Percentiles rank a stretch among this genome's conserved stretches.
Evolutionary conservation across 1,140 invertebrate species (phyloP).

Genomic region (Leptinotarsa lineolata): DNA sequence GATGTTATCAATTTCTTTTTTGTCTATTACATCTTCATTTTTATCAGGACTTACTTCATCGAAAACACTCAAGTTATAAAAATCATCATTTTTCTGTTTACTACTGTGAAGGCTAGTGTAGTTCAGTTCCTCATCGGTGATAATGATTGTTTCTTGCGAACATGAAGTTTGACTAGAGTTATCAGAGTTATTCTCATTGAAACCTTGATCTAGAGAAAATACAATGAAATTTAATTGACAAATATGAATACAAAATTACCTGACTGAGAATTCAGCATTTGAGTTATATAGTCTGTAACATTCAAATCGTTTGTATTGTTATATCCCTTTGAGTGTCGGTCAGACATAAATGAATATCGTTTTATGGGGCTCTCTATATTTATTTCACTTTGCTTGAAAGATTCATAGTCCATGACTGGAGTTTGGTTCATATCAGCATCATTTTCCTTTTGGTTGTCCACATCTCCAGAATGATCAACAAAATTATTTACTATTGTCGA

Average conservation of each 20-base stretch:
- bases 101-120: slow-evolving; percentile 42
- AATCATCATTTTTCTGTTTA: slow-evolving; percentile 18
- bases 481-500: no score
- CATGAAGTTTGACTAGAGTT: slow-evolving; percentile 7
- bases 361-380: no score
- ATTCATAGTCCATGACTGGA: no score
- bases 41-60: background rate
- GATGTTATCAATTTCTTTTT: slow-evolving; percentile 11
- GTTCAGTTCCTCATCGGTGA: slow-evolving; percentile 51
- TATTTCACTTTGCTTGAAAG: no score
- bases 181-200: background rate
- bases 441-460: no score
- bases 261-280: slow-evolving; percentile 23
- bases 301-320: slow-evolving; percentile 22
- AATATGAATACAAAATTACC: background rate
- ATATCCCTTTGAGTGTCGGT: no score
- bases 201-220: no score
- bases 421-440: no score
- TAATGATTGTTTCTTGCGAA: slow-evolving; percentile 39
- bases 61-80: slow-evolving; percentile 9
- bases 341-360: no score
- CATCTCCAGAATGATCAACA: no score
- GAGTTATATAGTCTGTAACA: slow-evolving; percentile 41
- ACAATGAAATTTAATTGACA: no score
- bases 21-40: background rate